Evolutionary conservation across 2,113 vertebrate species (phyloP).

Genomic region (Leptobrachium leishanense): DNA sequence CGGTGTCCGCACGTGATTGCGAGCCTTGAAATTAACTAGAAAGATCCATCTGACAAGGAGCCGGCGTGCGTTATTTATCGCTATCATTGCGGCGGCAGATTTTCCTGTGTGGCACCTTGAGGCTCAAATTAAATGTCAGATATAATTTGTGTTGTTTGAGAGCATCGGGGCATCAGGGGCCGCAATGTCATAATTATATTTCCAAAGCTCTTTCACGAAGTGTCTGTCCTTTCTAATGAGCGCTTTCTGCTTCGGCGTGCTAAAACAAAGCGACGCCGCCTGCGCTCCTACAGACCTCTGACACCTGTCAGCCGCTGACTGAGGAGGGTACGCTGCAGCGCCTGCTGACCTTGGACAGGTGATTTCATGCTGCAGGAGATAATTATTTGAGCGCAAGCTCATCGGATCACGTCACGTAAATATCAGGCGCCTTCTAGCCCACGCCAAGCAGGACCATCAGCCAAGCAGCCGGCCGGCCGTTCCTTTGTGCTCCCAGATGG

Average conservation of each 20-base stretch:
- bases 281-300: not conserved
- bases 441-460: no score
- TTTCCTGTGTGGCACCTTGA: not conserved
- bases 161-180: conserved; percentile 20
- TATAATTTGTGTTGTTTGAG: conserved; percentile 40
- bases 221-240: not conserved
- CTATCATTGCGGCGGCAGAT: not conserved
- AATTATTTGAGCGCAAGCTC: not conserved
- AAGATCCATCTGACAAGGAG: conserved; percentile 6
- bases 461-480: no score
- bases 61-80: not conserved
- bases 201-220: not conserved
- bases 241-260: no score
- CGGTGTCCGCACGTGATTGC: not conserved
- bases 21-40: conserved; percentile 20
- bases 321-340: not conserved
- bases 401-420: not conserved
- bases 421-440: no score
- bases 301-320: not conserved
- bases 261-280: not conserved
- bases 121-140: conserved; percentile 49
- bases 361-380: not conserved
- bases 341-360: not conserved
- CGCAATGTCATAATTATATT: conserved; percentile 2
- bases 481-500: no score